A percentile compares a stretch with the other conserved stretches of the same genome.
Conservation (phyloP, 2,113 vertebrate genomes). For the Hipposideros armiger region DNA sequence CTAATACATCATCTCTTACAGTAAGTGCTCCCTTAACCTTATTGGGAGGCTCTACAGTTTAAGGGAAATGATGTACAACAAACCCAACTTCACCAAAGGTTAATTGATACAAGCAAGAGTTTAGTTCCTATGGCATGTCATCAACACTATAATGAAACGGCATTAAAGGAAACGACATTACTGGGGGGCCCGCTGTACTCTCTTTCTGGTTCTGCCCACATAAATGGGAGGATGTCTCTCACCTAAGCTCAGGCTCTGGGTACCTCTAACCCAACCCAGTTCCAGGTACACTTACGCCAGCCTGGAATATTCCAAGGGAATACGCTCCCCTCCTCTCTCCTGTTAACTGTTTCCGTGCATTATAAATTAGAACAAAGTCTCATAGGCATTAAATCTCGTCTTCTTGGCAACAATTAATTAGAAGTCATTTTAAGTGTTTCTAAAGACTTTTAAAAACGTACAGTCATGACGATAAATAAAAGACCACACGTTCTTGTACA, state of each 20-base stretch:
- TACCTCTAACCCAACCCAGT: neutral
- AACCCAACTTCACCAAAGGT: too few relatives aligned
- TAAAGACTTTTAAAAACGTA: neutral
- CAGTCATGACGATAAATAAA: neutral
- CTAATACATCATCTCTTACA: neutral
- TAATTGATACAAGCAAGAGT: neutral
- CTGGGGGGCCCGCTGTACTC: too few relatives aligned
- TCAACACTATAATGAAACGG: too few relatives aligned
- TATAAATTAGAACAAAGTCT: neutral
- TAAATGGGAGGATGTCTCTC: neutral
- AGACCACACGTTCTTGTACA: neutral
- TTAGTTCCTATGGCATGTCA: too few relatives aligned
- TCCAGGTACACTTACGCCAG: too few relatives aligned
- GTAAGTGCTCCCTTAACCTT: neutral
- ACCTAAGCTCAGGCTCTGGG: neutral
- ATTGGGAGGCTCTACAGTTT: neutral
- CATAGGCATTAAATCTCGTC: neutral
- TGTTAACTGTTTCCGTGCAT: neutral
- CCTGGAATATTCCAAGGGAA: neutral
- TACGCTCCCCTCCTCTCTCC: neutral
- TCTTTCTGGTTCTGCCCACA: neutral
- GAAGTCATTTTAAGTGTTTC: slow-evolving; percentile 31
- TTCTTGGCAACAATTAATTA: neutral
- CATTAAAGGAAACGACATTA: neutral
- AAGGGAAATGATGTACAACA: neutral